These are phyloP conservation scores for Neodiprion pinetum DNA, from an alignment of 1,140 invertebrate genomes.

Conservation along the genomic window DNA sequence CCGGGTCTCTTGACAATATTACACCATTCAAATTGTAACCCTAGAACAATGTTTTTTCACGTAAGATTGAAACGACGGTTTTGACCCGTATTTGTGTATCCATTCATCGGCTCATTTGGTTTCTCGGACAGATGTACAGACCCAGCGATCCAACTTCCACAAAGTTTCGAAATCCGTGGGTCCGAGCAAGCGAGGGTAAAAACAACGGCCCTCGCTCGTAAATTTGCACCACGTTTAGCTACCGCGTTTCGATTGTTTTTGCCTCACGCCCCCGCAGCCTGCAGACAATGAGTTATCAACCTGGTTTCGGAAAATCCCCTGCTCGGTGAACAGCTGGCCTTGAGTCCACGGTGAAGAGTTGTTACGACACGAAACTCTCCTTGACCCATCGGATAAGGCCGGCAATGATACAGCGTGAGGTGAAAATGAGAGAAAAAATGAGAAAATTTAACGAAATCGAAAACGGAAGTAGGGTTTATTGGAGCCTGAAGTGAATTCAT, in stretches of 20 bases:
- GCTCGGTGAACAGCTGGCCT: too few species aligned
- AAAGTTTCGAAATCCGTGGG: neutral
- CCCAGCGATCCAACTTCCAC: neutral
- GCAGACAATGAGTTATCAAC: too few species aligned
- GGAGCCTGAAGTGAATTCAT: slow-evolving; percentile 35
- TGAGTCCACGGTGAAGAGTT: too few species aligned
- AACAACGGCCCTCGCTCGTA: neutral
- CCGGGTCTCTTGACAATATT: too few species aligned
- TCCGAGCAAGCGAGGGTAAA: neutral
- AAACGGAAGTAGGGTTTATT: slow-evolving; percentile 36
- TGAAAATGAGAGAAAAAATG: neutral
- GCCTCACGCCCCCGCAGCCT: neutral
- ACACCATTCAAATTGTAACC: too few species aligned
- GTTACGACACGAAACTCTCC: too few species aligned
- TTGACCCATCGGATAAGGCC: too few species aligned
- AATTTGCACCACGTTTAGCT: neutral
- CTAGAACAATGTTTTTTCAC: too few species aligned
- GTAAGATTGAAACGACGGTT: neutral
- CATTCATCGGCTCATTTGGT: neutral
- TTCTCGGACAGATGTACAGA: neutral
- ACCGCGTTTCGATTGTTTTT: neutral
- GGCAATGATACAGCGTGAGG: too few species aligned
- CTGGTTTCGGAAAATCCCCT: too few species aligned
- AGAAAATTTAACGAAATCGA: neutral
- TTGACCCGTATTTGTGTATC: neutral